Evolutionary conservation across 2,888 invertebrate genomes (phyloP).

Genomic region (Coelinius sp.): DNA sequence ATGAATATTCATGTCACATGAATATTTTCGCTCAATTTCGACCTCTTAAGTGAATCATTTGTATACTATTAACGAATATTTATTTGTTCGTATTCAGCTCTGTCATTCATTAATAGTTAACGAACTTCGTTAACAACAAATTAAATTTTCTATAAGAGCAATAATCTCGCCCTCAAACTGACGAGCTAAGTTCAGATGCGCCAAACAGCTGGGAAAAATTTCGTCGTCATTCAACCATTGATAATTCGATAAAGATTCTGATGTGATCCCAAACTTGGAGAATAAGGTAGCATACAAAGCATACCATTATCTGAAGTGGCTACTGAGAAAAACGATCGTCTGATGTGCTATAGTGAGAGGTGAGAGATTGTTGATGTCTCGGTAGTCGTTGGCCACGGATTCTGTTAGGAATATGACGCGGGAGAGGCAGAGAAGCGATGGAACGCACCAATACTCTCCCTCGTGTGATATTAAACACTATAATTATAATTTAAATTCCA

Average conservation of each 20-base stretch:
- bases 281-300: slow-evolving; percentile 18
- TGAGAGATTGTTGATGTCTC: slow-evolving; percentile 38
- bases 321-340: not conserved
- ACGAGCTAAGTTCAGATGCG: not conserved
- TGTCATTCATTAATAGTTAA: too few relatives aligned
- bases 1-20: too few relatives aligned
- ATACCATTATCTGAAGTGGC: slow-evolving; percentile 34
- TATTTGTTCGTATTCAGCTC: too few relatives aligned
- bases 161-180: not conserved
- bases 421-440: slow-evolving; percentile 35
- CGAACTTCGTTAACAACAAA: too few relatives aligned
- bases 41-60: too few relatives aligned
- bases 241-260: slow-evolving; percentile 39
- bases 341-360: slow-evolving; percentile 18
- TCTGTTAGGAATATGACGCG: slow-evolving; percentile 35
- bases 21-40: too few relatives aligned
- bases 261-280: slow-evolving; percentile 22
- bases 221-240: slow-evolving; percentile 10
- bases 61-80: too few relatives aligned
- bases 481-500: slow-evolving; percentile 71
- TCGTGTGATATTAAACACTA: slow-evolving; percentile 69
- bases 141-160: too few relatives aligned
- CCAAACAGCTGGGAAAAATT: slow-evolving; percentile 4
- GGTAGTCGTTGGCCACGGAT: slow-evolving; percentile 16
- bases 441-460: slow-evolving; percentile 49